phyloP scores from a whole-genome alignment of 37 sponge, comb jelly and placozoan species.

The Hexactinellida sp. region DNA sequence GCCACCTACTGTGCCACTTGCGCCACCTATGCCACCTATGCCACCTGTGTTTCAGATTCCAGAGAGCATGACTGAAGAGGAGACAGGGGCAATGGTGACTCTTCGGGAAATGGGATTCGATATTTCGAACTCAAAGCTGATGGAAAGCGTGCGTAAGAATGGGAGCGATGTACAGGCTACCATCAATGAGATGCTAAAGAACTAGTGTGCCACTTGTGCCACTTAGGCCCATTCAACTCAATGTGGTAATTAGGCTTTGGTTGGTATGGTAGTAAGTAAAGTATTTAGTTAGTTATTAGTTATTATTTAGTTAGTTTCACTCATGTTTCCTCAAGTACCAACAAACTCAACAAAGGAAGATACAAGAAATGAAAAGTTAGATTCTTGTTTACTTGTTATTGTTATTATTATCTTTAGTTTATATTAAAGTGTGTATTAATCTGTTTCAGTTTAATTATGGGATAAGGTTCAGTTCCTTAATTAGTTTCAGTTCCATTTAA shows the following conservation, averaged over 20 bases:
- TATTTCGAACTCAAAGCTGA: background rate
- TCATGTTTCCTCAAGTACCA: background rate
- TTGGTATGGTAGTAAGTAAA: conserved; percentile 12
- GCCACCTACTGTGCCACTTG: background rate
- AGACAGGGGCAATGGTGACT: background rate
- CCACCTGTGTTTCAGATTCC: background rate
- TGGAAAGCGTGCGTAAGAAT: background rate
- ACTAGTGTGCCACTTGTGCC: background rate
- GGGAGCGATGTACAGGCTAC: background rate
- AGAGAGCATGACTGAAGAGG: background rate
- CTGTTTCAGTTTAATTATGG: background rate
- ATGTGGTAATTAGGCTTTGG: background rate
- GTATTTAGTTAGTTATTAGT: background rate
- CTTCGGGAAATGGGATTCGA: conserved; percentile 11
- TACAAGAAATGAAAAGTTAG: background rate
- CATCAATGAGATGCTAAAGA: background rate
- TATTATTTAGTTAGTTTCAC: background rate
- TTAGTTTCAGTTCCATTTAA: too few species aligned
- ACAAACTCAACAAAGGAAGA: background rate
- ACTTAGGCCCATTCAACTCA: background rate
- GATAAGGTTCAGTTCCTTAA: too few species aligned
- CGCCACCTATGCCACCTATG: background rate
- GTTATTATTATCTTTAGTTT: background rate
- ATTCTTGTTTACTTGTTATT: background rate
- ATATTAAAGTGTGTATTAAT: background rate